Base-by-base conservation (phyloP, 2,797 vertebrate species). In the Dipus sagitta region DNA sequence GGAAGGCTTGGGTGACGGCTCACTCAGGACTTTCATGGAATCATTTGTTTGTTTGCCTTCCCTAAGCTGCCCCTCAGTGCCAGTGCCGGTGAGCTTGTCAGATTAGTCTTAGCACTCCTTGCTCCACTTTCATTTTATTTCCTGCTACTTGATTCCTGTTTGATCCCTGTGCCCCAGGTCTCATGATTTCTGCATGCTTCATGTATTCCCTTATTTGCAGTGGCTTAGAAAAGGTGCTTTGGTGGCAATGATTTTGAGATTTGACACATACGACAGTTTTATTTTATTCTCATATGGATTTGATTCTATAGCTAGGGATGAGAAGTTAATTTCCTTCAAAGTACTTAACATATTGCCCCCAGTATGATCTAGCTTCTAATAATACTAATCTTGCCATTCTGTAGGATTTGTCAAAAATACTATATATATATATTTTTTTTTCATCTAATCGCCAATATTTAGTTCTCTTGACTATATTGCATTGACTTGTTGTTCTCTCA, bases 361-460 rank as follows among this genome's bases (percentile, higher is more conserved):
- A n/a, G 68, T 87, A 62, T 71, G 4, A 84, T 88, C 34, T 58
- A 68, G 72, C 26, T 88, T 84, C 75, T 28, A 87, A 76, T 54
- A 32, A 6, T 78, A 5, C 21, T 77, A 67, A 34, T 68, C 71
- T n/a, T 64, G n/a, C 23, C 23, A 60, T 72, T 94, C 90, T 34
- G 20, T 77, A 30, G 58, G 21, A 62, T 88, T 88, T 68, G 34
- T 54, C 30, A 72, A 71, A 8, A 3, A 76, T n/a, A 76, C 32
- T 38, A 71, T 4, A 30, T 60, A 3, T 92, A 90, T 17, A 58
- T n/a, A n/a, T n/a, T n/a, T n/a, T n/a, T n/a, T n/a, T 5, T 38
- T 13, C 47, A 47, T 47, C 47, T 47, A 10, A 47, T 47, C 47
- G 11, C 13, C 32, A 26, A 32, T 87, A 60, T 58, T 90, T 84